Base-by-base conservation (phyloP, 1,140 invertebrate genomes). In the Heliconius nattereri region DNA sequence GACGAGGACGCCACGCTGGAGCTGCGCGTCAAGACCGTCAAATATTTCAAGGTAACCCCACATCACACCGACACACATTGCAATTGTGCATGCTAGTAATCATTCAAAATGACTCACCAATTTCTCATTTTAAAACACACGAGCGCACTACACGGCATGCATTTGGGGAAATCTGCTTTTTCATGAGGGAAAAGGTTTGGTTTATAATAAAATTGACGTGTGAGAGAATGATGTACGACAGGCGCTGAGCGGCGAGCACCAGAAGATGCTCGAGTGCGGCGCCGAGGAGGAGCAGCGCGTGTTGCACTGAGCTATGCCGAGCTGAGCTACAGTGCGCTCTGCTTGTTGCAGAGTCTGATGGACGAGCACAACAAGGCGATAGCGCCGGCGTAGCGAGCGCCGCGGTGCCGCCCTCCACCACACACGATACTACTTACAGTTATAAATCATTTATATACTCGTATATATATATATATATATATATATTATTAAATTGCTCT, bases 1-100 rank as follows among this genome's bases (percentile, higher is more conserved):
- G 99, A 99, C 94, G 99, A 99, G 95, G 98, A 99, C 94, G 99
- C 99, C 60, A 99, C 99, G 9, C 92, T 99, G 76, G 99, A 99
- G 95, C 95, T 99, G 78, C 96, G 98, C 87, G 99, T 99, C 26
- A 99, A 99, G 95, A 99, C 99, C 82, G 99, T 99, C 79, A 99
- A 99, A 95, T 99, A 99, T 94, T 99, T 99, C 94, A 99, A 99
- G 97, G 98, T 98, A 94, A 87, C 37, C 49, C 13, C 26, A 32
- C 13, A 45, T 8, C 40, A 5, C 40, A 45, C 37, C 13, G 16
- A 16, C 40, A 16, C 40, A 45, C 40, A 45, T 13, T 13, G 11
- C 13, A 45, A 45, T 45, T 13, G 40, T 45, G 40, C 40, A 45
- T 45, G 40, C 2, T 45, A 45, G 40, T 45, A 1, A 1, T 16